Base-by-base conservation (phyloP, 2,888 invertebrate species). In the Nomada ruficornis region DNA sequence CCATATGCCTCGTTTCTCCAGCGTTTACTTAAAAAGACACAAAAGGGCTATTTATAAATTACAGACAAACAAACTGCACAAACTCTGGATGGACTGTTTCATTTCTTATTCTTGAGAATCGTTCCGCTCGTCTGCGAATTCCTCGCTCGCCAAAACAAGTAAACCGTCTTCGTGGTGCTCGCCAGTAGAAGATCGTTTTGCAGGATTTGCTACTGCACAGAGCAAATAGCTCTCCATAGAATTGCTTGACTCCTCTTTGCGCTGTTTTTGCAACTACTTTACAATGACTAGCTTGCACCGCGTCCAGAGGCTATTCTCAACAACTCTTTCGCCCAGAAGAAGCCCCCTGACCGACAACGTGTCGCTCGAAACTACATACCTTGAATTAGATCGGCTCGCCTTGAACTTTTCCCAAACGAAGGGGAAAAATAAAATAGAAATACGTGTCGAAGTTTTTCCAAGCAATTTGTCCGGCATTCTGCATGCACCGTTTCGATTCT, bases 151-250 rank as follows among this genome's bases (percentile, higher is more conserved):
- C 65, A 29, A 71, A 60, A 50, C 69, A 65, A 76, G 70, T 76
- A 63, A 67, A 71, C 70, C 52, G 29, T 64, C 54, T 59, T 63
- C 59, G 50, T 55, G 47, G 74, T 50, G 59, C 67, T 75, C 60
- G 67, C 70, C 52, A 63, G 52, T 54, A 20, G 67, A 63, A 70
- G 78, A 78, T 75, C 74, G 74, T 78, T 74, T 59, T 26, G 67
- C 62, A 44, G 78, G 74, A 74, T 82, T 78, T 78, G 57, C 82
- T 63, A 36, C 47, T 64, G 36, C 64, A 26, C 65, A 70, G 70
- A 55, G 74, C 75, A 78, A 82, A 78, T 74, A 74, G 52, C 79
- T 75, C 74, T 75, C 67, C 79, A 57, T 67, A 71, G 74, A 62
- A 82, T 68, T 75, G 67, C 63, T 64, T 52, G 44, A 50, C 65